phyloP scores from a whole-genome alignment of 2,113 vertebrate genomes.

The Diglossa brunneiventris region DNA sequence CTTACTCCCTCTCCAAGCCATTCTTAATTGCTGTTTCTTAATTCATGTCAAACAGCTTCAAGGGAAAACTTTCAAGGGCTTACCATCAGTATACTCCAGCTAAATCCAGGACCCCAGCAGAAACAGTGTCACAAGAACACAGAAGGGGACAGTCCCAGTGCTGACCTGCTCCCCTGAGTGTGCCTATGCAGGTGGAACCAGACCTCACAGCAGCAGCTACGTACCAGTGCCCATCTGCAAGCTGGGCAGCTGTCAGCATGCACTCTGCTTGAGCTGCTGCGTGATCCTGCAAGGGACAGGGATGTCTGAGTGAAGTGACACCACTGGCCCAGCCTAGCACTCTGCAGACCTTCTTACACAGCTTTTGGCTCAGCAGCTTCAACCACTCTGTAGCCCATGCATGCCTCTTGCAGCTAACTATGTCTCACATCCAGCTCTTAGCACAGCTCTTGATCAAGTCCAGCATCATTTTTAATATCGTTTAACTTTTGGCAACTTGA shows the following conservation, averaged over 20 bases:
- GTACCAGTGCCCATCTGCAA: neutral
- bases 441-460: neutral
- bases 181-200: neutral
- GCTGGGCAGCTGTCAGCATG: neutral
- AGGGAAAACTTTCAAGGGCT: neutral
- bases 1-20: neutral
- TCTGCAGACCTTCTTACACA: neutral
- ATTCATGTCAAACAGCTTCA: neutral
- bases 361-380: neutral
- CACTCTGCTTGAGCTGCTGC: neutral
- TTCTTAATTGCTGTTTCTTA: neutral
- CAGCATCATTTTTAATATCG: neutral
- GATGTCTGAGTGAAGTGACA: neutral
- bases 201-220: neutral
- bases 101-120: neutral
- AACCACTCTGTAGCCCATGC: neutral
- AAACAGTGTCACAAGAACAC: neutral
- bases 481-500: neutral
- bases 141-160: neutral
- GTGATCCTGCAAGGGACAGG: neutral
- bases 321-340: neutral
- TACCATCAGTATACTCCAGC: neutral
- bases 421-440: neutral
- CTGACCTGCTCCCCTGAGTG: neutral
- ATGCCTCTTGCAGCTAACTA: neutral